Evolutionary conservation across 2,888 invertebrate genomes (phyloP).

Genomic region (Drosophila siamana): DNA sequence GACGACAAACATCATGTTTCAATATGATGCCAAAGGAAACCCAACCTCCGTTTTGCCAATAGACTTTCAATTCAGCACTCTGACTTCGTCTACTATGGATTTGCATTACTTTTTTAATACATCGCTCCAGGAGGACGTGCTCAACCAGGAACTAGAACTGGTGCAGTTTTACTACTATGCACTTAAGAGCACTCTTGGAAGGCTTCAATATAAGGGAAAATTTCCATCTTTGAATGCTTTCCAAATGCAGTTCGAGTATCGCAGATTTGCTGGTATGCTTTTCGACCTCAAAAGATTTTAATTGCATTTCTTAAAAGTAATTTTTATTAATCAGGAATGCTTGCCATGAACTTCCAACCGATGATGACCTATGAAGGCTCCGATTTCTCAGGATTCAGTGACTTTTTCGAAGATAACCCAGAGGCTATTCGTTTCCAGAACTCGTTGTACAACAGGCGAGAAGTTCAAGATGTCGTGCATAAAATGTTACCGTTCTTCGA

Average conservation of each 20-base stretch:
- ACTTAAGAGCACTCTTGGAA: slow-evolving; percentile 47
- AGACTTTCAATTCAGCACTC: slow-evolving; percentile 78
- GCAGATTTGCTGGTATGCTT: slow-evolving; percentile 54
- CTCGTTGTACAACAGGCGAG: slow-evolving; percentile 72
- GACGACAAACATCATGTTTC: slow-evolving; percentile 79
- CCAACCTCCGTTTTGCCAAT: slow-evolving; percentile 69
- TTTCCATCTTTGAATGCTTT: slow-evolving; percentile 70
- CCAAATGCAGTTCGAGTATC: slow-evolving; percentile 55
- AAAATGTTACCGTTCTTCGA: slow-evolving; percentile 80
- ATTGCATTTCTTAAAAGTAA: accelerated
- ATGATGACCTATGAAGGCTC: slow-evolving; percentile 77
- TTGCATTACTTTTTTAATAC: slow-evolving; percentile 80
- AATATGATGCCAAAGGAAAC: slow-evolving; percentile 51
- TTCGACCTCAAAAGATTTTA: accelerated
- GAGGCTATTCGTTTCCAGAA: slow-evolving; percentile 77
- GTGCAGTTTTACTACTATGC: slow-evolving; percentile 74
- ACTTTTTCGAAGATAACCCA: slow-evolving; percentile 78
- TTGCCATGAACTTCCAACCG: slow-evolving; percentile 76
- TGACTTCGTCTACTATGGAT: slow-evolving; percentile 73
- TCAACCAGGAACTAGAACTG: slow-evolving; percentile 65
- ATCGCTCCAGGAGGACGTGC: slow-evolving; percentile 68
- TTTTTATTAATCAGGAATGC: slow-evolving; percentile 60
- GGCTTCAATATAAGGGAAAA: slow-evolving; percentile 38
- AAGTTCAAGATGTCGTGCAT: slow-evolving; percentile 73
- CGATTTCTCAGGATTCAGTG: slow-evolving; percentile 75